Evolutionary conservation across 1,140 invertebrate genomes (phyloP), one percentile per base, ranked within the genome.

Genomic region (Drosophila tani): DNA sequence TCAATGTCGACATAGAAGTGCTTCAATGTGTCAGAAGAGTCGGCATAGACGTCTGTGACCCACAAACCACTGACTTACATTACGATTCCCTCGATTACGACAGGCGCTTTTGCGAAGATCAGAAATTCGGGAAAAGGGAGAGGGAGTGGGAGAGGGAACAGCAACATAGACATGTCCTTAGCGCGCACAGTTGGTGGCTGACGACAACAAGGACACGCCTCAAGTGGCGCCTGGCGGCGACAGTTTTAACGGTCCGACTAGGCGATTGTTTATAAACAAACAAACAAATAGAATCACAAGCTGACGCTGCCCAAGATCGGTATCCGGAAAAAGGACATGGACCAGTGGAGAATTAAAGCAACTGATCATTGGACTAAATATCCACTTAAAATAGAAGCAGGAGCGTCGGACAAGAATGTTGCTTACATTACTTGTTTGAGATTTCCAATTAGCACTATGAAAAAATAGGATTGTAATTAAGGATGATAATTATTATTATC

Each of bases 1-100:
- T 90, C 85, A 90, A 70, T 82, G 85, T 82, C 85, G 85, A 83
- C 85, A 74, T 58, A 76, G 65, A 85, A 90, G 85, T 90, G 81
- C 85, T 90, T 90, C 85, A 90, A 90, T 90, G 66, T 90, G 85
- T 85, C 85, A 90, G 65, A 59, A 35, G 29, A 70, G 69, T 73
- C 53, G 66, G 29, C 27, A 9, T 32, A 9, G 57, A 46, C 57
- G 73, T 65, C 68, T 81, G 81, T 81, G 84, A 88, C 84, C 84
- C 77, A 87, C 81, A 87, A 80, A 86, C 70, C 65, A 76, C 57
- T 62, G 75, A 63, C 69, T 67, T 66, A 77, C 49, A 81, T 56
- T 66, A 51, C 56, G 57, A 41, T 46, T 32, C 43, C 40, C 32
- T 14, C 62, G 58, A 58, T 71, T 58, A 11, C 53, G 71, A 53